These are phyloP conservation scores for Mystacornis crossleyi DNA, from an alignment of 2,113 vertebrate species.

Conservation along the genomic window DNA sequence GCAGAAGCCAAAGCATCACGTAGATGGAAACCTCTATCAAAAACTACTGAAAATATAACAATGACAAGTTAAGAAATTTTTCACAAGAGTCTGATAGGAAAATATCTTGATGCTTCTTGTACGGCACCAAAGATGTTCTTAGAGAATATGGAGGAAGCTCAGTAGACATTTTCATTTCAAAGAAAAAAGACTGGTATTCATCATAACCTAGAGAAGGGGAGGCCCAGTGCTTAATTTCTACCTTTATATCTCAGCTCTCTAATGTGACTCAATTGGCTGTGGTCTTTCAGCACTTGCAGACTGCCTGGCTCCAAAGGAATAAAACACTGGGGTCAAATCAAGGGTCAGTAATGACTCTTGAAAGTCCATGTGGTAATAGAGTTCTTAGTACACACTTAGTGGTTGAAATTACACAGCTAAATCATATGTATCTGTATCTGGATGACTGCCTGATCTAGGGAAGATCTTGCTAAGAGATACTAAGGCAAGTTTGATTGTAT, in stretches of 20 bases:
- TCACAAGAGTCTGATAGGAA: not conserved
- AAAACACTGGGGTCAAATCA: not conserved
- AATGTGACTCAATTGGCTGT: fast-evolving
- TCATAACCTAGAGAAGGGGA: not conserved
- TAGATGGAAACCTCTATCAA: not conserved
- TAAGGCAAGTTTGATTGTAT: not conserved
- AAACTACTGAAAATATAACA: not conserved
- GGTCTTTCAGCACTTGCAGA: not conserved
- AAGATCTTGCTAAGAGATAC: not conserved
- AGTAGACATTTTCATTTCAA: not conserved
- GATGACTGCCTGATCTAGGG: not conserved
- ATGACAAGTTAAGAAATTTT: not conserved
- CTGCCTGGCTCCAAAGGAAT: not conserved
- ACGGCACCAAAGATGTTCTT: not conserved
- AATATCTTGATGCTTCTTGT: not conserved
- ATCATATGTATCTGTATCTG: not conserved
- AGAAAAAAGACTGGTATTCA: not conserved
- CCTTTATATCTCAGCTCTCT: not conserved
- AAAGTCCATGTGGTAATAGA: not conserved
- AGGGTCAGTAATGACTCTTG: not conserved
- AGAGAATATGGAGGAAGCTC: not conserved
- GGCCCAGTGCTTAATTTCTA: not conserved
- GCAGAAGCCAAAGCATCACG: not conserved
- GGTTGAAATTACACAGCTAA: not conserved
- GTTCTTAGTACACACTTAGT: not conserved